These are phyloP conservation scores for Etia nguti DNA, from an alignment of 2,113 vertebrate genomes.

Conservation along the genomic window DNA sequence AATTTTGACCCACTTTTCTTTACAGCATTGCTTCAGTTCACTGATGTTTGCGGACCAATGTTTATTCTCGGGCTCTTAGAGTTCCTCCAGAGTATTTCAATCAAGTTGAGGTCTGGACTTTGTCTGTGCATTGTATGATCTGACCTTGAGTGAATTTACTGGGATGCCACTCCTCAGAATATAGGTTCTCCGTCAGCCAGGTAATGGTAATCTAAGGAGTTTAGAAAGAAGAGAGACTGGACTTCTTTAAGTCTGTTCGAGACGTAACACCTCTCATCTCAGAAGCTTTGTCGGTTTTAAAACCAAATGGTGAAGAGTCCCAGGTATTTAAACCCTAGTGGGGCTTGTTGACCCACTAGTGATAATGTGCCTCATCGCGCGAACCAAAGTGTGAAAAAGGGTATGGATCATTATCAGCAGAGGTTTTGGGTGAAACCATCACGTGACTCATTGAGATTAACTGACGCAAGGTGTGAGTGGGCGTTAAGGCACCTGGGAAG, in stretches of 20 bases:
- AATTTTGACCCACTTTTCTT: background rate
- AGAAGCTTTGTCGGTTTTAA: background rate
- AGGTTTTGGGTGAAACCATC: background rate
- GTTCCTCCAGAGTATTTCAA: background rate
- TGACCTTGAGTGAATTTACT: background rate
- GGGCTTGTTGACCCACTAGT: background rate
- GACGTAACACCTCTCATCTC: background rate
- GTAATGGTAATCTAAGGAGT: background rate
- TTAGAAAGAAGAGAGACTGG: background rate
- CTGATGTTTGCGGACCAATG: background rate
- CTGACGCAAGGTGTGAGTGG: background rate
- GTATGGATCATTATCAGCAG: background rate
- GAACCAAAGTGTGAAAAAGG: background rate
- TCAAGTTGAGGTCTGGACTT: background rate
- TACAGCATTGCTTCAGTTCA: background rate
- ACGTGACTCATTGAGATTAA: background rate
- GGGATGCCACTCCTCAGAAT: background rate
- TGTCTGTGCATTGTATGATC: background rate
- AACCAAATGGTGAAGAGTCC: background rate
- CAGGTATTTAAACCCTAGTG: background rate
- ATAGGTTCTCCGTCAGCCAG: background rate
- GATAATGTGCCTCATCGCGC: background rate
- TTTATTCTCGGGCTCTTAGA: background rate
- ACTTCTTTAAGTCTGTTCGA: background rate
- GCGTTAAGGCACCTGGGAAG: background rate